These are phyloP conservation scores for Hemibagrus guttatus DNA, from an alignment of 2,797 vertebrate genomes.

Conservation along the genomic window DNA sequence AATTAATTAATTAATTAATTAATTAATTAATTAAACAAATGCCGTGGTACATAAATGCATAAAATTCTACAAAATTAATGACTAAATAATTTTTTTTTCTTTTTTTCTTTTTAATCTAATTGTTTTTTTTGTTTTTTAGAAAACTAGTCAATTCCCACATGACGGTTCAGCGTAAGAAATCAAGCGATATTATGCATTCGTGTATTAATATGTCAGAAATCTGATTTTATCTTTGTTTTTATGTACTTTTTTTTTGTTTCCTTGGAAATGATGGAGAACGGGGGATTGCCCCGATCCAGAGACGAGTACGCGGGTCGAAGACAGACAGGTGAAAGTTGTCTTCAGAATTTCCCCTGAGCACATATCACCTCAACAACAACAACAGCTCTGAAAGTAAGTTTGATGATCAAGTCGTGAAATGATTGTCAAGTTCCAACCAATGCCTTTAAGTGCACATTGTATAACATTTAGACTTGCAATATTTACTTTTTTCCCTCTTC, in stretches of 20 bases:
- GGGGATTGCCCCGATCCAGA: constrained; percentile 52
- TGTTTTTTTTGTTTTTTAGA: background rate
- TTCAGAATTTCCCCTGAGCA: constrained; percentile 52
- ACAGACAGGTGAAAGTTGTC: constrained; percentile 50
- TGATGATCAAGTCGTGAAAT: constrained; percentile 29
- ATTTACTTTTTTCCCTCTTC: too few species aligned
- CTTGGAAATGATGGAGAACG: constrained; percentile 45
- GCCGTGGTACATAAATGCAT: background rate
- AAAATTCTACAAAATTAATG: background rate
- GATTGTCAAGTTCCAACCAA: constrained; percentile 1
- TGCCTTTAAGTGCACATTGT: background rate
- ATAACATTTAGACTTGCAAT: too few species aligned
- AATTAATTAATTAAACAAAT: too few species aligned
- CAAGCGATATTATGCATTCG: background rate
- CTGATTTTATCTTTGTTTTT: constrained; percentile 16
- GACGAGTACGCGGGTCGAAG: constrained; percentile 13
- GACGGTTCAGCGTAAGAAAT: background rate
- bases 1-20: too few species aligned
- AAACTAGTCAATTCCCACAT: background rate
- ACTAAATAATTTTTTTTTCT: background rate
- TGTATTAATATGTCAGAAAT: constrained; percentile 11
- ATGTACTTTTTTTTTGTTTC: constrained; percentile 43
- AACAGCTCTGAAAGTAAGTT: constrained; percentile 18
- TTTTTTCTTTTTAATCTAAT: background rate
- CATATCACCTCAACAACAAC: constrained; percentile 46